Evolutionary conservation across 2,113 vertebrate species (phyloP), one percentile per base, ranked within the genome.

Genomic region (Chionodraco myersi): DNA sequence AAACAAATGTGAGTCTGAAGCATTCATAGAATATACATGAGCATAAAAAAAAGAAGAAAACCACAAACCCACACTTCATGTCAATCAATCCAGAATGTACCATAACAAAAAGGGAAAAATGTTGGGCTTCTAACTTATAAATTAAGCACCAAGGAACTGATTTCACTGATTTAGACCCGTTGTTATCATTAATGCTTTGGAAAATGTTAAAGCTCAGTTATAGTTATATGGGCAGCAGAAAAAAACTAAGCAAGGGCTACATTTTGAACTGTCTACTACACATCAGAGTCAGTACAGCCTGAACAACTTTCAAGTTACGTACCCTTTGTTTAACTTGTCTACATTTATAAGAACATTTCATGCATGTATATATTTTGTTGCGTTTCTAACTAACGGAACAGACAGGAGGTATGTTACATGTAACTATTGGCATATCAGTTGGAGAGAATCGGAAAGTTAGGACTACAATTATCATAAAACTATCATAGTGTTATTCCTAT

Each of bases 11-110:
- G 49, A 74, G 51, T 12, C 2, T 45, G 57, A 72, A 45, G 21
- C 54, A 36, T 54, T 26, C 10, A 57, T n/a, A 14, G 56, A n/a
- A 70, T 54, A 15, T 21, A 23, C 69, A 85, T 66, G 30, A 76
- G 21, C 15, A 21, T n/a, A 21, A 26, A 60, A 70, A 9, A 58
- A 45, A 30, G 2, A 21, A 66, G 30, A 48, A 15, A 1, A 7
- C 36, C 14, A 58, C 3, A 11, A 56, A 26, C 56, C 1, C 5
- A 41, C 9, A n/a, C 5, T 16, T 52, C 23, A 60, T 16, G 18
- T 34, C 14, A 60, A 49, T n/a, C 53, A n/a, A 72, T 21, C 21
- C 21, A 1, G 21, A 21, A 21, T 21, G 21, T 45, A 36, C 41
- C 13, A 30, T 26, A 30, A 63, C 0, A 21, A 13, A 4, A 30